phyloP scores from a whole-genome alignment of 2,888 invertebrate genomes.

The Arge pagana region DNA sequence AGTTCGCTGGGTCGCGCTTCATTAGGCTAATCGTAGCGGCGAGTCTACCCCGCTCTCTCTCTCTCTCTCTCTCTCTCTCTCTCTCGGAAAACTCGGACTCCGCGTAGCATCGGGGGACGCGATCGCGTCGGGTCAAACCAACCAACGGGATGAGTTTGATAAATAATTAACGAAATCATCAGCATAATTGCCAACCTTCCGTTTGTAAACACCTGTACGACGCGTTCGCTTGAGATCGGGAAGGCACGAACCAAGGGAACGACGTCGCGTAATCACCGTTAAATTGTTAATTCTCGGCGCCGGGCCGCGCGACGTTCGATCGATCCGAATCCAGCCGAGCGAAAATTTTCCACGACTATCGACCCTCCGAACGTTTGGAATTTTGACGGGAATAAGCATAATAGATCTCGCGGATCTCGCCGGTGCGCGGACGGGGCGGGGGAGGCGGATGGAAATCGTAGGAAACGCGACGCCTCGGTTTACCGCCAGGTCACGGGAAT shows the following conservation, averaged over 20 bases:
- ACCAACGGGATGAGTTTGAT: constrained; percentile 28
- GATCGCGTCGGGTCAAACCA: constrained; percentile 27
- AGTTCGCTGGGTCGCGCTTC: too few relatives aligned
- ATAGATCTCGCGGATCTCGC: too few relatives aligned
- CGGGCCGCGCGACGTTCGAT: not conserved
- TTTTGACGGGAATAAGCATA: too few relatives aligned
- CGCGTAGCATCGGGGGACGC: constrained; percentile 37
- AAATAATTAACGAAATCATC: constrained; percentile 37
- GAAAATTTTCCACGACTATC: constrained; percentile 18
- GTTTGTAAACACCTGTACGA: constrained; percentile 21
- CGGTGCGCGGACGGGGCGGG: too few relatives aligned
- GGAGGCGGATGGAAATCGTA: too few relatives aligned
- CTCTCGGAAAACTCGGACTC: too few relatives aligned
- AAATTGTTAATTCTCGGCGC: constrained; percentile 15
- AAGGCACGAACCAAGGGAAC: not conserved
- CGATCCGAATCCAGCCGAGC: not conserved
- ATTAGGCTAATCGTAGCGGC: constrained; percentile 23
- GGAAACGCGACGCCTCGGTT: too few relatives aligned
- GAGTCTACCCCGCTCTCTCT: too few relatives aligned
- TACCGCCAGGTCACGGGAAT: too few relatives aligned
- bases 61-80: too few relatives aligned
- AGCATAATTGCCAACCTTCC: constrained; percentile 33
- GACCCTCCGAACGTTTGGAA: too few relatives aligned
- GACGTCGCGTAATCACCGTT: constrained; percentile 16
- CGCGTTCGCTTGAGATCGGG: too few relatives aligned